Conservation (phyloP, 1,140 invertebrate genomes). For the Drosophila neocordata region DNA sequence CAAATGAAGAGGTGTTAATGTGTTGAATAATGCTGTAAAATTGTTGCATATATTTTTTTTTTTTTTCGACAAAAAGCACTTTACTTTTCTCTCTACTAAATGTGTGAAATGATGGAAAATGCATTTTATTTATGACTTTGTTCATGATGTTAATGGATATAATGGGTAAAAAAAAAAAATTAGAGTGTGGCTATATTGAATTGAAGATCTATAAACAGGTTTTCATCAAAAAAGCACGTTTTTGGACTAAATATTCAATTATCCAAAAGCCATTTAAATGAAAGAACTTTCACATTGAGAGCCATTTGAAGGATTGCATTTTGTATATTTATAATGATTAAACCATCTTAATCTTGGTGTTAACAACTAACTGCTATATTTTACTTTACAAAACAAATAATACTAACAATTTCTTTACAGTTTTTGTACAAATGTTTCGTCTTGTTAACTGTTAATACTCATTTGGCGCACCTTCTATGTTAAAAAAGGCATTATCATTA, state of each 20-base stretch:
- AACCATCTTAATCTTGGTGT: no score
- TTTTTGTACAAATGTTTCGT: neutral
- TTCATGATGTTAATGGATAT: neutral
- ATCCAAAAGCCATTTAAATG: no score
- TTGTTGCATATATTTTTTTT: conserved; percentile 32
- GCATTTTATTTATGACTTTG: neutral
- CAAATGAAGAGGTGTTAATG: conserved; percentile 44
- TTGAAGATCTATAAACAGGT: no score
- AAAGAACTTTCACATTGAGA: no score
- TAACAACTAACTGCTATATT: no score
- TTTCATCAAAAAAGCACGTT: no score
- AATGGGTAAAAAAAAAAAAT: neutral
- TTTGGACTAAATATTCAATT: no score
- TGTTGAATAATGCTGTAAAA: conserved; percentile 38
- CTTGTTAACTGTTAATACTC: neutral
- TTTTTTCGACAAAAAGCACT: neutral
- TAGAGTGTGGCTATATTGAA: neutral
- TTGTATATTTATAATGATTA: no score
- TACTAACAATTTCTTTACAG: neutral
- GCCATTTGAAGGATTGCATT: no score
- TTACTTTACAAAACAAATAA: no score
- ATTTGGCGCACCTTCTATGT: conserved; percentile 1
- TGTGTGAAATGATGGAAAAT: conserved; percentile 3
- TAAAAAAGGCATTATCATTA: conserved; percentile 53
- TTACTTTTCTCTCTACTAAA: neutral